These are phyloP conservation scores for Theocolax elegans DNA, from an alignment of 1,140 invertebrate genomes.

Conservation along the genomic window DNA sequence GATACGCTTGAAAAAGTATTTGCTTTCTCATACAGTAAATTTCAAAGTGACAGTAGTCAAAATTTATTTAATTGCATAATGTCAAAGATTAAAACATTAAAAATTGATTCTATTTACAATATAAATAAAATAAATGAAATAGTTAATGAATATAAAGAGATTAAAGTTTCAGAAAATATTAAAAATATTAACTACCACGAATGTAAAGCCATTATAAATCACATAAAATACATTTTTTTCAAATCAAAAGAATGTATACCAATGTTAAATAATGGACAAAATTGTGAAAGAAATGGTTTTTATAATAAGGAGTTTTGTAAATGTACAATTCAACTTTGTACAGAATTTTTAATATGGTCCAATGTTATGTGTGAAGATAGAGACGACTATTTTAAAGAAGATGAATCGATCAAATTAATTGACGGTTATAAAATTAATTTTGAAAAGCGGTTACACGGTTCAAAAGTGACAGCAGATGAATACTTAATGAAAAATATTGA, in stretches of 20 bases:
- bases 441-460: too few species aligned
- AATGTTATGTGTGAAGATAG: neutral
- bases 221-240: neutral
- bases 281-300: neutral
- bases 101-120: neutral
- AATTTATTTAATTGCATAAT: neutral
- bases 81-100: neutral
- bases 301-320: conserved; percentile 1
- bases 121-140: neutral
- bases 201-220: neutral
- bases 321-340: neutral
- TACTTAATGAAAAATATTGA: neutral
- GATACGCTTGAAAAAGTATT: neutral
- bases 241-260: neutral
- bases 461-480: too few species aligned
- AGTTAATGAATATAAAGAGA: neutral
- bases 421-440: too few species aligned
- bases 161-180: too few species aligned
- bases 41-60: neutral
- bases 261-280: neutral
- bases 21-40: neutral
- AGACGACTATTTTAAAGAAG: neutral
- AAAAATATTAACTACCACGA: neutral
- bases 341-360: neutral
- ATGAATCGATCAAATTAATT: neutral